Evolutionary conservation across 1,140 invertebrate species (phyloP), one percentile per base, ranked within the genome.

Genomic region (Bacillus rossius): DNA sequence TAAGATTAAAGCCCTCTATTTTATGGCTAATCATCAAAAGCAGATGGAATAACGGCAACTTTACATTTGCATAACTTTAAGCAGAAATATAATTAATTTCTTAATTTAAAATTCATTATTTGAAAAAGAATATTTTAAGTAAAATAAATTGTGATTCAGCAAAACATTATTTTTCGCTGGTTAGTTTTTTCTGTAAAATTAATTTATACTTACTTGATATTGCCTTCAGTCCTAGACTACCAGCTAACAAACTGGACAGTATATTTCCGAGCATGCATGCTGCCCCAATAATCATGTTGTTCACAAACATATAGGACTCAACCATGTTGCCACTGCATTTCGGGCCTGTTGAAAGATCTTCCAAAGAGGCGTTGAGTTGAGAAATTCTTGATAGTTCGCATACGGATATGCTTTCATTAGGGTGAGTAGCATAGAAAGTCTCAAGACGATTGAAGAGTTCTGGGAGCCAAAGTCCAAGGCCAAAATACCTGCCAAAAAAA

Each of bases 391-490:
- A 55, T 64, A 82, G 56, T 59, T 79, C 65, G 49, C 78, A 79
- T 2, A 83, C 71, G 14, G 75, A 73, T 7, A 75, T 70, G 0
- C 74, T 72, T 20, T 48, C 60, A 59, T 81, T 75, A 2, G 78
- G 79, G 63, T 78, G 64, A 0, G 67, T 57, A 17, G 69, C 66
- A 25, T 78, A 74, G 58, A 75, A 77, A 19, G 69, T 70, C 38
- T 79, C 71, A 59, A 82, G 78, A 2, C 84, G 75, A 8, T 81
- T 77, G 26, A 86, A 80, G 4, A 88, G 68, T 67, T 87, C 84
- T 16, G 85, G 85, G 16, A 86, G 77, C 86, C 86, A 88, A 16
- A 87, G 71, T 55, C 84, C 85, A 5, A 88, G 67, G 2, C 85
- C 86, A 53, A 84, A 87, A 57, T 84, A 84, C 3, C 85, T 87